phyloP scores from a whole-genome alignment of 2,888 invertebrate species.

The Belgica antarctica region DNA sequence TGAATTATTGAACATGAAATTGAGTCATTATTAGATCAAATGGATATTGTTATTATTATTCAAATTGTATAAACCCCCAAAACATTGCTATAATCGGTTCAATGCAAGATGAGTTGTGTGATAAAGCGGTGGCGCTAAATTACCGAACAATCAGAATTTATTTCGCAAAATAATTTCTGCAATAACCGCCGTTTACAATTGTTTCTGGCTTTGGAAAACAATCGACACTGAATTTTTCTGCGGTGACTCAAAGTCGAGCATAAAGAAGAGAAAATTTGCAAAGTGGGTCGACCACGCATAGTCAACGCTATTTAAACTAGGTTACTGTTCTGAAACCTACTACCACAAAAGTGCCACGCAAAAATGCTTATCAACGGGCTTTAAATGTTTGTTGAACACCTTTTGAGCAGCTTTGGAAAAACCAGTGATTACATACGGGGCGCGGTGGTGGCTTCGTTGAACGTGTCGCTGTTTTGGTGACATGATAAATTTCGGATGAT shows the following conservation, averaged over 20 bases:
- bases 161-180: not conserved
- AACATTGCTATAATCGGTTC: not conserved
- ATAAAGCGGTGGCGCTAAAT: not conserved
- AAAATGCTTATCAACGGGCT: slow-evolving; percentile 24
- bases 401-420: too few species aligned
- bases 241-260: not conserved
- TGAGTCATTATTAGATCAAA: slow-evolving; percentile 31
- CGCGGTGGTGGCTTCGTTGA: too few species aligned
- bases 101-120: not conserved
- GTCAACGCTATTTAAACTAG: slow-evolving; percentile 14
- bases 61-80: not conserved
- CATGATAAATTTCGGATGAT: too few species aligned
- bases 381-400: too few species aligned
- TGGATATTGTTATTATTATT: slow-evolving; percentile 24
- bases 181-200: too few species aligned
- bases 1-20: slow-evolving; percentile 36
- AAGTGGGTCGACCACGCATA: slow-evolving; percentile 23
- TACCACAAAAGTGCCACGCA: not conserved
- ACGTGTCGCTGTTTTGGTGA: too few species aligned
- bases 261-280: slow-evolving; percentile 7
- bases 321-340: slow-evolving; percentile 16
- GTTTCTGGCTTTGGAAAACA: not conserved
- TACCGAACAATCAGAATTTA: not conserved
- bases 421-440: too few species aligned
- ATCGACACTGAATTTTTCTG: not conserved